Evolutionary conservation across 64 coral and sea anemone species (phyloP).

Genomic region (Stichodactyla mertensii): DNA sequence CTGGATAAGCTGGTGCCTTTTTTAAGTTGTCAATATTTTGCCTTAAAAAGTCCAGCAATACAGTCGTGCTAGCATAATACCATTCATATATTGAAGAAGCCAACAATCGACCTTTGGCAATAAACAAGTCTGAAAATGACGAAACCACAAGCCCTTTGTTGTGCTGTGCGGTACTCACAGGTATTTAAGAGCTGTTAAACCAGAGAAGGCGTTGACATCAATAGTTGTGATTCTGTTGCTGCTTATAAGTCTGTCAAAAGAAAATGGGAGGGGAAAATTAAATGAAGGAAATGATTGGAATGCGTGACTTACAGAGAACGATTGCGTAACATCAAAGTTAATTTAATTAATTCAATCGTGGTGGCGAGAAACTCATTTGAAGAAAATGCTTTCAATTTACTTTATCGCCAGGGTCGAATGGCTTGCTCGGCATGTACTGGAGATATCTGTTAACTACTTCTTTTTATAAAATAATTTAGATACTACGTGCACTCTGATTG

Average conservation of each 20-base stretch:
- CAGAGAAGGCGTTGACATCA: slow-evolving; percentile 60
- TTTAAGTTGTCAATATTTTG: no score
- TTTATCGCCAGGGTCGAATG: no score
- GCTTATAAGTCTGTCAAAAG: slow-evolving; percentile 49
- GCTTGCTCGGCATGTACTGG: no score
- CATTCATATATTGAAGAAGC: neutral
- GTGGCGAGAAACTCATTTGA: no score
- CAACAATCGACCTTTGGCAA: neutral
- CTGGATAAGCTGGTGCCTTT: no score
- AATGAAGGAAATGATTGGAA: neutral
- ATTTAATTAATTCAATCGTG: no score
- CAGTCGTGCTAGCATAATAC: neutral
- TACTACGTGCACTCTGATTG: no score
- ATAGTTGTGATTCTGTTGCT: slow-evolving; percentile 53
- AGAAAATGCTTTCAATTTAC: no score
- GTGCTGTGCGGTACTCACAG: slow-evolving; percentile 53
- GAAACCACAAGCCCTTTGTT: neutral
- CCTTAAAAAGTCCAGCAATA: neutral
- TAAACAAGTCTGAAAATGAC: neutral
- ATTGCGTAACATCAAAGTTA: no score
- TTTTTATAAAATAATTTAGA: no score
- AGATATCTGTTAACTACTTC: no score
- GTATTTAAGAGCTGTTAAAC: slow-evolving; percentile 62
- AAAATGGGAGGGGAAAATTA: neutral
- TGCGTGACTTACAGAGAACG: neutral